A percentile compares a stretch with the other conserved stretches of the same genome.
These are phyloP conservation scores for Coluber constrictor DNA, from an alignment of 2,797 vertebrate species.

Conservation along the genomic window DNA sequence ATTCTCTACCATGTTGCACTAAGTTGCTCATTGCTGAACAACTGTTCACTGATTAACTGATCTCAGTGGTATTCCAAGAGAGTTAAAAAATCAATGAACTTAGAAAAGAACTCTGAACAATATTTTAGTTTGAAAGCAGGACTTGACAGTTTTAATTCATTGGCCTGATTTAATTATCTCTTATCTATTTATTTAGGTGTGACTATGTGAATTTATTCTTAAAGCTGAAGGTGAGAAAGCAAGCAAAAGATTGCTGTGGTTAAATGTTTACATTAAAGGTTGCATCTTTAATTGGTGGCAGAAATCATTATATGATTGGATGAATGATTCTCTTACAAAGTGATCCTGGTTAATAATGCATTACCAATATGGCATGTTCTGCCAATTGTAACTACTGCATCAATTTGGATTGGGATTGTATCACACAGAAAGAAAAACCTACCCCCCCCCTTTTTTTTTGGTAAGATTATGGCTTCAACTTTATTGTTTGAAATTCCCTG, in stretches of 20 bases:
- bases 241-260: background rate
- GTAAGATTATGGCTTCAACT: background rate
- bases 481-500: background rate
- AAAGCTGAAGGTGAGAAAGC: background rate
- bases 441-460: too few relatives aligned
- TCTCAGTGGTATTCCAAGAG: slow-evolving; percentile 8
- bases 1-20: slow-evolving; percentile 7
- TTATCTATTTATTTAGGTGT: background rate
- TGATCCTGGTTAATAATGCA: background rate
- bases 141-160: slow-evolving; percentile 2
- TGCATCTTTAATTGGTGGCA: background rate
- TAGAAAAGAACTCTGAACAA: background rate
- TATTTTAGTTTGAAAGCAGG: slow-evolving; percentile 20
- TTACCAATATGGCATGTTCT: background rate
- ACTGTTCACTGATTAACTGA: slow-evolving; percentile 13
- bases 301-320: background rate
- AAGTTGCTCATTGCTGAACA: slow-evolving; percentile 20
- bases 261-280: background rate
- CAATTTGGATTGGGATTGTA: background rate
- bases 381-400: background rate
- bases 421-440: background rate
- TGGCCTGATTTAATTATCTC: background rate
- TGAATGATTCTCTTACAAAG: background rate
- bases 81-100: slow-evolving; percentile 15
- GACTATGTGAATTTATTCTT: background rate